Conservation (phyloP, 2,113 vertebrate species). For the Fulica atra region DNA sequence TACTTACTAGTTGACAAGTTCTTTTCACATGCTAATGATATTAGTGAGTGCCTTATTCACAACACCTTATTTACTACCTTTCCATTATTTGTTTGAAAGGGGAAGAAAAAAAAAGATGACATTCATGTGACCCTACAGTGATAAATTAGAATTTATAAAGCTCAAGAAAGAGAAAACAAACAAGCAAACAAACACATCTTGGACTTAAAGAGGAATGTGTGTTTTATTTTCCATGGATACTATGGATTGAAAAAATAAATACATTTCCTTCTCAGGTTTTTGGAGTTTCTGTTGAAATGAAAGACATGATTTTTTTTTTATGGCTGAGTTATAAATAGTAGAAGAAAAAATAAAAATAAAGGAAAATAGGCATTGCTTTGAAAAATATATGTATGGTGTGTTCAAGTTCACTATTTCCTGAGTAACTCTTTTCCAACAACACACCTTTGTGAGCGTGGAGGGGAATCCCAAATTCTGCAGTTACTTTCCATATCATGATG, state of each 20-base stretch:
- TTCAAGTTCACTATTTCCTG: not conserved
- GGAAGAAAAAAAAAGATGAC: not conserved
- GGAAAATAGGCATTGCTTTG: fast-evolving
- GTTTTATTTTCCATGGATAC: not conserved
- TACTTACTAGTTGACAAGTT: not conserved
- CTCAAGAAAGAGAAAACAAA: not conserved
- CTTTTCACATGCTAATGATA: not conserved
- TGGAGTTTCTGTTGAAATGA: not conserved
- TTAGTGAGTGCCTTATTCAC: not conserved
- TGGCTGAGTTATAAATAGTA: not conserved
- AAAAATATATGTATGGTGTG: not conserved
- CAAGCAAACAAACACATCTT: not conserved
- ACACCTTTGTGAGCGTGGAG: not conserved
- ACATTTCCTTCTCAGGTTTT: not conserved
- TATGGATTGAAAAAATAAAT: not conserved
- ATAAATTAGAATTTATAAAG: not conserved
- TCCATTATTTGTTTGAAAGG: not conserved
- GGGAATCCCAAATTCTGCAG: not conserved
- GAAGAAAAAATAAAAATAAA: not conserved
- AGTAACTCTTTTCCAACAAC: not conserved
- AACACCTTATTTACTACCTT: not conserved
- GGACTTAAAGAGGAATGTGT: not conserved
- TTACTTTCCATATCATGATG: fast-evolving
- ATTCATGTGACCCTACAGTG: not conserved
- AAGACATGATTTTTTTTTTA: not conserved